These are phyloP conservation scores for Gallinago media DNA, from an alignment of 2,113 vertebrate species.

Conservation along the genomic window DNA sequence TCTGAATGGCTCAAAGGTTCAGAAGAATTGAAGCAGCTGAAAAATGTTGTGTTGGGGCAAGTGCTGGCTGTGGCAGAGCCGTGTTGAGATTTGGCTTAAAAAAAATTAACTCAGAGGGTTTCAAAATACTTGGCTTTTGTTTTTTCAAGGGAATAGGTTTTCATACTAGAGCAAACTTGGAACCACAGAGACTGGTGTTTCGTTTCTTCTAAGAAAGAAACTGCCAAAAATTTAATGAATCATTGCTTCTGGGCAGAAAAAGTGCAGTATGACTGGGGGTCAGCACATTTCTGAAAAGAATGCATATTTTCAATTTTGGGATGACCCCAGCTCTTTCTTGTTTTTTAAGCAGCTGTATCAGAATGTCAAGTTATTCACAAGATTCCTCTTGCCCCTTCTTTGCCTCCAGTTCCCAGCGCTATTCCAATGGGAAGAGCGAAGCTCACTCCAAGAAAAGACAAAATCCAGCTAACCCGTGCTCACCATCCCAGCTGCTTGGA, in stretches of 20 bases:
- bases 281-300: constrained; percentile 2
- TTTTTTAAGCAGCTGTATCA: background rate
- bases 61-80: background rate
- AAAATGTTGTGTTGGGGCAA: background rate
- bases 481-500: background rate
- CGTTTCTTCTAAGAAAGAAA: background rate
- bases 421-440: background rate
- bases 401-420: background rate
- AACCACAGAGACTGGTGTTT: background rate
- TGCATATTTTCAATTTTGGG: background rate
- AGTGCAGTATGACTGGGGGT: background rate
- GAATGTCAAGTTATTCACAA: background rate
- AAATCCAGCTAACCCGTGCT: background rate
- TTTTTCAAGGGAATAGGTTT: constrained; percentile 7
- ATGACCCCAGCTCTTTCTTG: background rate
- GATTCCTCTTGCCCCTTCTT: background rate
- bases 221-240: constrained; percentile 8
- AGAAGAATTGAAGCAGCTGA: background rate
- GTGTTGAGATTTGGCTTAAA: background rate
- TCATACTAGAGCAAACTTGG: constrained; percentile 2
- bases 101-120: background rate
- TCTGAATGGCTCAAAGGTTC: background rate
- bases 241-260: background rate
- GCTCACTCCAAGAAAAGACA: background rate
- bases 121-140: background rate